Conservation (phyloP, 2,113 vertebrate species). For the Climacteris rufus region DNA sequence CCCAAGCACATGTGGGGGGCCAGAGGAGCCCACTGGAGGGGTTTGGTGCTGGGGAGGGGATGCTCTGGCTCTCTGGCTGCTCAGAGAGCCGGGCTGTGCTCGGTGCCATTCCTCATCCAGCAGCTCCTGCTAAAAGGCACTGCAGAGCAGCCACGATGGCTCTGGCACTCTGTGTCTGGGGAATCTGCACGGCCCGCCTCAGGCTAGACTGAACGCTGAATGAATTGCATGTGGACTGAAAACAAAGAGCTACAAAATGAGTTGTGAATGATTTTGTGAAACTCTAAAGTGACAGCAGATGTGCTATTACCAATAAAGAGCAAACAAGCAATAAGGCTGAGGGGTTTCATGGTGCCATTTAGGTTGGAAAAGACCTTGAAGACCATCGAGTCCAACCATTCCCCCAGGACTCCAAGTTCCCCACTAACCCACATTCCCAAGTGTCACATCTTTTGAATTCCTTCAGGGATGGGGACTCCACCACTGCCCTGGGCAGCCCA, state of each 20-base stretch:
- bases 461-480: not conserved
- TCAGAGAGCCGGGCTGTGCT: not conserved
- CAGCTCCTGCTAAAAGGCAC: not conserved
- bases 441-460: not conserved
- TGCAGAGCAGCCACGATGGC: not conserved
- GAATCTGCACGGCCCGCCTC: not conserved
- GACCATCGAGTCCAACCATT: accelerated
- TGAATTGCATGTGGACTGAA: not conserved
- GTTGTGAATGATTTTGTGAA: not conserved
- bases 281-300: not conserved
- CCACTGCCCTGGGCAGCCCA: not conserved
- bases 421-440: accelerated
- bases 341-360: not conserved
- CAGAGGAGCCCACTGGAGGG: not conserved
- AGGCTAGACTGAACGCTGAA: not conserved
- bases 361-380: not conserved
- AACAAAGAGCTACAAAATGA: not conserved
- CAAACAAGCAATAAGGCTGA: not conserved
- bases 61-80: too few species aligned
- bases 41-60: not conserved
- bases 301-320: not conserved
- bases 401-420: not conserved
- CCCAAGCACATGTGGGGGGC: not conserved
- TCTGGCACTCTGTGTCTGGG: not conserved
- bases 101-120: not conserved